These are phyloP conservation scores for Heliconius congener DNA, from an alignment of 1,140 invertebrate genomes.

Conservation along the genomic window DNA sequence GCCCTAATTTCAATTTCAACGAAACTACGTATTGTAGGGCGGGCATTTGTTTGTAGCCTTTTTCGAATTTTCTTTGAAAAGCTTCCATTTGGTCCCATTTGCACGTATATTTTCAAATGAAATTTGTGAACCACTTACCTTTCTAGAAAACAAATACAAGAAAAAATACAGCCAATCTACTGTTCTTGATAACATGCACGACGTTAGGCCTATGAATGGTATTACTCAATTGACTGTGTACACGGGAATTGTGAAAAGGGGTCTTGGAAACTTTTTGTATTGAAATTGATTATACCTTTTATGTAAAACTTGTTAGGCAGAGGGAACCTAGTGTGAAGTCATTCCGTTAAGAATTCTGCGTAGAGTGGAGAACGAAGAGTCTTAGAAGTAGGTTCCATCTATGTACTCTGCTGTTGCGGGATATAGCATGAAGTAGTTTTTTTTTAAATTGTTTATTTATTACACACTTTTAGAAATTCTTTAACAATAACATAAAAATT, in stretches of 20 bases:
- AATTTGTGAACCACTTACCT: conserved; percentile 53
- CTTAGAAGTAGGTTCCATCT: no score
- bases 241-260: conserved; percentile 16
- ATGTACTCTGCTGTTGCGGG: no score
- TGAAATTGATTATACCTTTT: conserved; percentile 18
- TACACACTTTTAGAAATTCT: no score
- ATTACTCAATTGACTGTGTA: conserved; percentile 23
- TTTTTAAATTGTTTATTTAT: no score
- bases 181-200: conserved; percentile 4
- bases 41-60: conserved; percentile 39
- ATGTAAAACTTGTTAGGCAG: no score
- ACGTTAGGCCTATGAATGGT: conserved; percentile 17
- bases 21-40: conserved; percentile 60
- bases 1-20: conserved; percentile 66
- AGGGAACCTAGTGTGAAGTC: no score
- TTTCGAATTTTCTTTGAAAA: conserved; percentile 55
- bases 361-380: no score
- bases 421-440: no score
- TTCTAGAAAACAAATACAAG: conserved; percentile 30
- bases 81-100: conserved; percentile 57
- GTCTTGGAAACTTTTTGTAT: background rate
- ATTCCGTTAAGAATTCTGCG: no score
- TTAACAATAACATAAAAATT: background rate
- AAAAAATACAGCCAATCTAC: conserved; percentile 19
- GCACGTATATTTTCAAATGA: conserved; percentile 70